Evolutionary conservation across 1,140 invertebrate species (phyloP).

Genomic region (Caenorhabditis brenneri): DNA sequence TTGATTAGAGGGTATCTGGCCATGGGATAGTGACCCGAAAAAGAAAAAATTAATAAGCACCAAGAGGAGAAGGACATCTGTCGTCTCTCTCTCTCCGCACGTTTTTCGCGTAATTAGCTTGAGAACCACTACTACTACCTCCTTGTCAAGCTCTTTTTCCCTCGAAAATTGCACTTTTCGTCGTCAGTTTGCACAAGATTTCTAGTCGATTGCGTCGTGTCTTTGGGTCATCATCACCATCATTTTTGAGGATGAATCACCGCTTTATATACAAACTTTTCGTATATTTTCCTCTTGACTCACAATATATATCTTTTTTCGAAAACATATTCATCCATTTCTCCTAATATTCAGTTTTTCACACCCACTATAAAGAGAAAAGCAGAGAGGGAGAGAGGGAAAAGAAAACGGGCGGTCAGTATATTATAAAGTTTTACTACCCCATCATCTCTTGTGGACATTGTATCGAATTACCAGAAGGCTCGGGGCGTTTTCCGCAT

Average conservation of each 20-base stretch:
- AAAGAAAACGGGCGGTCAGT: not conserved
- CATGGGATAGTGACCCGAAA: not conserved
- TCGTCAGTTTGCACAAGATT: not conserved
- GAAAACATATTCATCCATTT: not conserved
- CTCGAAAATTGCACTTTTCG: not conserved
- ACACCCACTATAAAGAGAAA: not conserved
- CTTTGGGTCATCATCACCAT: slow-evolving; percentile 2
- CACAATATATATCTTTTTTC: not conserved
- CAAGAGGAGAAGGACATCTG: slow-evolving; percentile 23
- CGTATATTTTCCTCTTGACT: not conserved
- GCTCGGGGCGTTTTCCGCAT: not conserved
- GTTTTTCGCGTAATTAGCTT: slow-evolving; percentile 14
- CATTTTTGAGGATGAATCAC: not conserved
- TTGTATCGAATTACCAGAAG: slow-evolving; percentile 4
- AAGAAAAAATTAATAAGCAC: slow-evolving; percentile 27
- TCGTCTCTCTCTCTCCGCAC: not conserved
- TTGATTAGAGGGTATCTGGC: not conserved
- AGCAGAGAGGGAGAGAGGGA: no score
- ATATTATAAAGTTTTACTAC: not conserved
- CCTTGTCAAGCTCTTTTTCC: not conserved
- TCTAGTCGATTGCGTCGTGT: not conserved
- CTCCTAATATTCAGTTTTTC: not conserved
- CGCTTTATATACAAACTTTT: not conserved
- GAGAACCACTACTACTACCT: not conserved
- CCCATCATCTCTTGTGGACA: not conserved